A percentile compares a stretch with the other conserved stretches of the same genome.
Evolutionary conservation across 2,113 vertebrate genomes (phyloP).

Genomic region (Oriolus oriolus): DNA sequence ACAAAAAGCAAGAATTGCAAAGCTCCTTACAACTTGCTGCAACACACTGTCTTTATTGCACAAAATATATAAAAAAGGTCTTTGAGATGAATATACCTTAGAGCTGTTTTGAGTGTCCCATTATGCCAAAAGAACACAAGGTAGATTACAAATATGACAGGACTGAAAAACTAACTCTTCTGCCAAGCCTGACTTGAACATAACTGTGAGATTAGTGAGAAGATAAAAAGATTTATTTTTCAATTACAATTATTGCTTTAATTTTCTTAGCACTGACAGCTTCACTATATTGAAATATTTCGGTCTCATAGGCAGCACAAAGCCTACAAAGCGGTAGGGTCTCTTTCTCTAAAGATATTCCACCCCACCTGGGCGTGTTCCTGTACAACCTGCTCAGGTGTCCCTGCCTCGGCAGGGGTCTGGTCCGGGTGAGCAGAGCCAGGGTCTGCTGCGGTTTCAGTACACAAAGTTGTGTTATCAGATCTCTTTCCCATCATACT

Average conservation of each 20-base stretch:
- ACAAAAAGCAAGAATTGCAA: background rate
- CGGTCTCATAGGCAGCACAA: background rate
- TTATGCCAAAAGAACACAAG: background rate
- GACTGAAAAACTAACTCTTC: background rate
- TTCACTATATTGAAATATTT: background rate
- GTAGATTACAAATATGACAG: background rate
- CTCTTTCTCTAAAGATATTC: background rate
- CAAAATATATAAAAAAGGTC: background rate
- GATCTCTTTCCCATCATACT: background rate
- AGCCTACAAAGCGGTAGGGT: background rate
- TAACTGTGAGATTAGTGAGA: background rate
- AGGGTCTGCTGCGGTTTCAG: background rate
- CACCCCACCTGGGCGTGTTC: fast-evolving
- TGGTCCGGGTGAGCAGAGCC: background rate
- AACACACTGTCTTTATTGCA: background rate
- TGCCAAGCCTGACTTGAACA: background rate
- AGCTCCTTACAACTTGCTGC: background rate
- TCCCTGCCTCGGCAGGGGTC: background rate
- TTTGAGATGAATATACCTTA: background rate
- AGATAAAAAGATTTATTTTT: background rate
- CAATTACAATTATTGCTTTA: background rate
- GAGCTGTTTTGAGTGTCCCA: background rate
- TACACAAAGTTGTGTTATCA: background rate
- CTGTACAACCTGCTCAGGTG: background rate
- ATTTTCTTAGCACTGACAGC: background rate